Base-by-base conservation (phyloP, 2,113 vertebrate genomes). In the Setophaga petechia region DNA sequence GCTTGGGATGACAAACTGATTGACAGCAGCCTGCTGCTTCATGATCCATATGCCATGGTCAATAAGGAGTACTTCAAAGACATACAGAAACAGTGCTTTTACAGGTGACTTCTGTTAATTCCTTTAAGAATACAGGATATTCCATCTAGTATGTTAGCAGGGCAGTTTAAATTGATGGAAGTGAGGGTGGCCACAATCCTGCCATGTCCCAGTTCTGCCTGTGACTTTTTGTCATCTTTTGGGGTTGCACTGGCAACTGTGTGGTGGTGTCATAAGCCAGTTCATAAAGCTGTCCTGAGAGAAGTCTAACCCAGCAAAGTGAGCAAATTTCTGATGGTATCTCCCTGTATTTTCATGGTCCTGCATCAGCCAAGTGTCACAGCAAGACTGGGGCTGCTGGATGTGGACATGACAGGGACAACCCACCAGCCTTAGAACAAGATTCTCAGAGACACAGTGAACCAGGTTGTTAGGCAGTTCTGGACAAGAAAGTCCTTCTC, bases 81-180 rank as follows among this genome's bases (percentile, higher is more conserved):
- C 77, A 98, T 99, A 81, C 99, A 99, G 93, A 98, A 98, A 43
- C 98, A 98, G 95, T 99, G 99, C 90, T 99, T 99, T 96, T 97
- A 99, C 98, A 99, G 99, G 99, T 99, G 95, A 77, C 28, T 47
- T 44, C 1, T 75, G 31, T 66, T 80, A 37, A 39, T 27, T 77
- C 10, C 15, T 1, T 31, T 59, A 39, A 55, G 25, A 89, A 52
- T 37, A n/a, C 1, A 9, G 33, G 20, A 19, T 47, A 82, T 75
- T 65, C 58, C 12, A 21, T 49, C 15, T 59, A 21, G 28, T n/a
- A 19, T 2, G 1, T 88, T 82, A 90, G 15, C 3, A 3, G 31
- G 33, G 28, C 52, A 63, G 52, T 30, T 93, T 24, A 81, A 67
- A 20, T 20, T 28, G 30, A 33, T 39, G 15, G 21, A 55, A 87